These are phyloP conservation scores for Cynaeus angustus DNA, from an alignment of 2,888 invertebrate genomes.

Conservation along the genomic window DNA sequence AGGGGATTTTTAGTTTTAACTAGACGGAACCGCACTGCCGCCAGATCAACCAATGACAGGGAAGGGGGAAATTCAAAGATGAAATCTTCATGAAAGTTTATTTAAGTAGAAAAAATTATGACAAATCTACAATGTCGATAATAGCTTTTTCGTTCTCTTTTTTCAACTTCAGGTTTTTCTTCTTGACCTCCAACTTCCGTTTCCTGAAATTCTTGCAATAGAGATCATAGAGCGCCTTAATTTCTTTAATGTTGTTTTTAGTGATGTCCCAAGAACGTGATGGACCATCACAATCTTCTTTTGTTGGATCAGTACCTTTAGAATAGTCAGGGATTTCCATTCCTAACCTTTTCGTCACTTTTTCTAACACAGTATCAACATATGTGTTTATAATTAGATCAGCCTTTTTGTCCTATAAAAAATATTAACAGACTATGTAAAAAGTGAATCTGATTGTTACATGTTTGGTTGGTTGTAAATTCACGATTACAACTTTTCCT, in stretches of 20 bases:
- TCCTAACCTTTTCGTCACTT: conserved; percentile 83
- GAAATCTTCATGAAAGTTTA: not conserved
- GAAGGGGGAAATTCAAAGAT: conserved; percentile 14
- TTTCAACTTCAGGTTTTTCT: conserved; percentile 27
- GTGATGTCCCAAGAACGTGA: conserved; percentile 84
- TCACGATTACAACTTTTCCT: conserved; percentile 94
- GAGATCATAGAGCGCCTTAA: conserved; percentile 78
- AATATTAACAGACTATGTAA: too few species aligned
- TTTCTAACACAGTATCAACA: conserved; percentile 87
- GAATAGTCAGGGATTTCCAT: conserved; percentile 84
- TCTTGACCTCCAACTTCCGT: conserved; percentile 56
- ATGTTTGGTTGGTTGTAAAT: conserved; percentile 98
- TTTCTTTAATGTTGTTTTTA: conserved; percentile 75
- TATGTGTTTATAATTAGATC: conserved; percentile 91
- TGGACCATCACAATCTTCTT: conserved; percentile 67
- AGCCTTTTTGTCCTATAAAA: conserved; percentile 87
- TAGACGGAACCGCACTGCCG: not conserved
- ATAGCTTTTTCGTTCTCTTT: conserved; percentile 45
- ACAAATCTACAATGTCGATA: conserved; percentile 48
- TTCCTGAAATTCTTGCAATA: conserved; percentile 68
- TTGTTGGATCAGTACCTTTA: conserved; percentile 79
- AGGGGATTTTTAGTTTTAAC: conserved; percentile 31
- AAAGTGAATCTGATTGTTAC: conserved; percentile 73
- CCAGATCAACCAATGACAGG: too few species aligned
- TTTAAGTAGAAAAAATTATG: conserved; percentile 19